Percentiles rank a stretch among this genome's conserved stretches.
These are phyloP conservation scores for Drosophila bocki DNA, from an alignment of 1,140 invertebrate species.

Conservation along the genomic window DNA sequence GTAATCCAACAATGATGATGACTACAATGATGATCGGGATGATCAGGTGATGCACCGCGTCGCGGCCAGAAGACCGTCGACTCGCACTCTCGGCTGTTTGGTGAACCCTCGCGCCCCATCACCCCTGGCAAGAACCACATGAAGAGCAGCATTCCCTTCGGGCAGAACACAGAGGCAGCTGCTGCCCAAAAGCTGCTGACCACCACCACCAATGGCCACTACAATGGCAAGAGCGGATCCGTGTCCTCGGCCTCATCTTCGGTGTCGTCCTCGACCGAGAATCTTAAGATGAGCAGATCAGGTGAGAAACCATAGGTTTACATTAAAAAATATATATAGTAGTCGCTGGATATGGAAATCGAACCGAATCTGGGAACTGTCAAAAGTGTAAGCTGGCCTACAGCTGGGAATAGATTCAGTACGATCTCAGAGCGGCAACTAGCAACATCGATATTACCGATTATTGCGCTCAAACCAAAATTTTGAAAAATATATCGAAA, in stretches of 20 bases:
- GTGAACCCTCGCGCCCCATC: slow-evolving; percentile 74
- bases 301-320: slow-evolving; percentile 37
- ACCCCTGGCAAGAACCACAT: slow-evolving; percentile 84
- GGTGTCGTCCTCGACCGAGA: slow-evolving; percentile 82
- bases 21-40: neutral
- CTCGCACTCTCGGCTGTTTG: slow-evolving; percentile 82
- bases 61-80: slow-evolving; percentile 80
- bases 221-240: slow-evolving; percentile 80
- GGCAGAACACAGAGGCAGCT: slow-evolving; percentile 64
- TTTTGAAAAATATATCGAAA: slow-evolving; percentile 6
- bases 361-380: slow-evolving; percentile 7
- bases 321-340: slow-evolving; percentile 13
- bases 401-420: slow-evolving; percentile 22
- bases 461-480: slow-evolving; percentile 16
- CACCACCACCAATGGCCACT: slow-evolving; percentile 68
- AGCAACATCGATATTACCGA: slow-evolving; percentile 10
- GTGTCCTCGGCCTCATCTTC: slow-evolving; percentile 82
- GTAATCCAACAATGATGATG: slow-evolving; percentile 12
- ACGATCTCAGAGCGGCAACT: slow-evolving; percentile 17
- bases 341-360: slow-evolving; percentile 40
- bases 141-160: slow-evolving; percentile 84
- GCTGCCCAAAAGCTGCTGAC: slow-evolving; percentile 67
- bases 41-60: slow-evolving; percentile 76
- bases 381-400: neutral
- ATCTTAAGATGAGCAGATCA: slow-evolving; percentile 83